Evolutionary conservation across 1,140 invertebrate genomes (phyloP).

Genomic region (Drosophila melanogaster): DNA sequence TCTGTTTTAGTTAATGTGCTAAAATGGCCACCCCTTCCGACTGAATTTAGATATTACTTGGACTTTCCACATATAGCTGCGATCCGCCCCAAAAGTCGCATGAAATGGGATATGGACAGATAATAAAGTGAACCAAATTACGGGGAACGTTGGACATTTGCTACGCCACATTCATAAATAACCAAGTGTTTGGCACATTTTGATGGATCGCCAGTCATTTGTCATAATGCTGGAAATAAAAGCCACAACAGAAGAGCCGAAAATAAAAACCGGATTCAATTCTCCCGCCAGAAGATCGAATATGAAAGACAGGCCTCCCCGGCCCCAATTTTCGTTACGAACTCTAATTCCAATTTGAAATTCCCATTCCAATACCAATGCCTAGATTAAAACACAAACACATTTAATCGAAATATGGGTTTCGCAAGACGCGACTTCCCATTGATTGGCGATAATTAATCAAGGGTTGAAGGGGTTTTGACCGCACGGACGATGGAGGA

Average conservation of each 20-base stretch:
- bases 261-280: slow-evolving; percentile 44
- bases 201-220: slow-evolving; percentile 39
- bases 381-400: slow-evolving; percentile 4
- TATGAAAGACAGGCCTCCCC: slow-evolving; percentile 37
- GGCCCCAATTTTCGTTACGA: neutral
- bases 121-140: slow-evolving; percentile 31
- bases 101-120: slow-evolving; percentile 7
- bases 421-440: slow-evolving; percentile 47
- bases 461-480: slow-evolving; percentile 41
- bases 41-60: neutral
- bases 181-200: slow-evolving; percentile 50
- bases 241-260: slow-evolving; percentile 30
- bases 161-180: slow-evolving; percentile 26
- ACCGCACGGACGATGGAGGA: slow-evolving; percentile 6
- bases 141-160: slow-evolving; percentile 6
- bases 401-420: neutral
- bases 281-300: slow-evolving; percentile 9
- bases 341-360: neutral
- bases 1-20: neutral
- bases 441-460: slow-evolving; percentile 75
- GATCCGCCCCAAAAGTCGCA: slow-evolving; percentile 3
- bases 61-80: neutral
- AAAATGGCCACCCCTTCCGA: neutral
- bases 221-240: slow-evolving; percentile 40
- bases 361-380: neutral